These are phyloP conservation scores for Dasyurus viverrinus DNA, from an alignment of 2,113 vertebrate genomes.

Conservation along the genomic window DNA sequence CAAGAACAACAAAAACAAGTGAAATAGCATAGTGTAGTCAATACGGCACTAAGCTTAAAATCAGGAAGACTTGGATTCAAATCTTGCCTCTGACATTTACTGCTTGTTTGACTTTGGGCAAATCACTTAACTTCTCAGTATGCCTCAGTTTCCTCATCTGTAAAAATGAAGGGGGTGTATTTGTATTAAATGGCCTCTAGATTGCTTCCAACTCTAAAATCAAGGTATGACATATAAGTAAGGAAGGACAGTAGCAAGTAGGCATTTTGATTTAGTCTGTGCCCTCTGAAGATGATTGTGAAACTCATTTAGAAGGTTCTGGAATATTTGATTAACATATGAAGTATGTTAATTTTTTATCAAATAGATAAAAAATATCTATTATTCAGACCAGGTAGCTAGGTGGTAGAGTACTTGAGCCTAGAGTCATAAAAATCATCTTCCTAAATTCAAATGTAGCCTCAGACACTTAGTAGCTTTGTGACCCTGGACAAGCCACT, in stretches of 20 bases:
- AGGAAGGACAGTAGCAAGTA: background rate
- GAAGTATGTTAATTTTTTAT: background rate
- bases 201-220: background rate
- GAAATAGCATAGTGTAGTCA: background rate
- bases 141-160: background rate
- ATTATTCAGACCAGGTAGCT: background rate
- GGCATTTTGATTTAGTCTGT: background rate
- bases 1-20: no score
- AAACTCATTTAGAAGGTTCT: background rate
- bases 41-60: background rate
- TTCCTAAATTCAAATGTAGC: background rate
- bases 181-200: background rate
- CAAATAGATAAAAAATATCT: background rate
- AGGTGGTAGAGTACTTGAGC: background rate
- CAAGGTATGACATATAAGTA: background rate
- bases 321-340: background rate
- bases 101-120: background rate
- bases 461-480: background rate
- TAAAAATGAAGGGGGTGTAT: background rate
- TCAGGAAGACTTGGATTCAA: background rate
- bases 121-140: background rate
- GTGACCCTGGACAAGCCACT: background rate
- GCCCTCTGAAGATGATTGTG: no score
- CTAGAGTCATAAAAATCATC: background rate
- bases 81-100: background rate